Percentiles rank a stretch among this genome's conserved stretches.
phyloP scores from a whole-genome alignment of 1,140 invertebrate species.

The Polyergus mexicanus region DNA sequence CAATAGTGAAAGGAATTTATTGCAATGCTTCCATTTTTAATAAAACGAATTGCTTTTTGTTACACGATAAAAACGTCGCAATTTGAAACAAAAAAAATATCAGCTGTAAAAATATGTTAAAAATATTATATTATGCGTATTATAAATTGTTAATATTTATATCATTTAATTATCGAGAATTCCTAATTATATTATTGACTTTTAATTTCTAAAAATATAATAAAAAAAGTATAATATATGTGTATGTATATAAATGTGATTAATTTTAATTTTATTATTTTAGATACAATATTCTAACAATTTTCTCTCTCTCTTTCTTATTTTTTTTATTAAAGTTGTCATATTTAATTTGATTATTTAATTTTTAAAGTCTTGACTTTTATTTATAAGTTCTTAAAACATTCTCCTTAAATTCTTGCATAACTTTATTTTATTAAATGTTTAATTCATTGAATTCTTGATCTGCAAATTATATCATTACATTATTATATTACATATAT shows the following conservation, averaged over 20 bases:
- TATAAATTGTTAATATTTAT: not conserved
- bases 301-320: not conserved
- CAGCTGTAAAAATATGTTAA: not conserved
- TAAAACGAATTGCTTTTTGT: constrained; percentile 18
- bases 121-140: not conserved
- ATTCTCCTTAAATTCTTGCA: not conserved
- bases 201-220: not conserved
- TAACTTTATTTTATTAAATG: not conserved
- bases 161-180: not conserved
- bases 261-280: constrained; percentile 1
- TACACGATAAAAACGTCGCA: not conserved
- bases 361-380: not conserved
- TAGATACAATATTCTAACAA: not conserved
- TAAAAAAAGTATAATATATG: not conserved
- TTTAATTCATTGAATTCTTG: not conserved
- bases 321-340: not conserved
- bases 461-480: not conserved
- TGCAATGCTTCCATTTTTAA: constrained; percentile 23
- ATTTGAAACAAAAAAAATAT: not conserved
- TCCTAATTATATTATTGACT: not conserved
- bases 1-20: constrained; percentile 4
- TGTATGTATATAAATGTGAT: not conserved
- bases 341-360: not conserved
- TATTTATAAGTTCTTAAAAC: constrained; percentile 2
- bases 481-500: not conserved